Evolutionary conservation across 2,888 invertebrate species (phyloP).

Genomic region (Petrolisthes manimaculis): DNA sequence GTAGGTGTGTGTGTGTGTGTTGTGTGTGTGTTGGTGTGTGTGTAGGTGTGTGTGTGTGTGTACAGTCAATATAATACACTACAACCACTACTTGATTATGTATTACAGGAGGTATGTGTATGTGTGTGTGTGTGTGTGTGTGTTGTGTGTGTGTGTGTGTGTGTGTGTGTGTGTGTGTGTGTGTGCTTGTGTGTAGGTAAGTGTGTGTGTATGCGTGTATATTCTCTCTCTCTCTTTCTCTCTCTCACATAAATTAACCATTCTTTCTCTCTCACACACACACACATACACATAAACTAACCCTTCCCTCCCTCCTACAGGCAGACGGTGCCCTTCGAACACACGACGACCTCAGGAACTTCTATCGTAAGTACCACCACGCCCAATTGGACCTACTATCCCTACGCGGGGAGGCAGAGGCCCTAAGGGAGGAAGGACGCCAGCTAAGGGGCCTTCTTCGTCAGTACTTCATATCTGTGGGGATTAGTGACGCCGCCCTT

Average conservation of each 20-base stretch:
- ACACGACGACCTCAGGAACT: slow-evolving; percentile 52
- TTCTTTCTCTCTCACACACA: no score
- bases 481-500: slow-evolving; percentile 48
- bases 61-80: not conserved
- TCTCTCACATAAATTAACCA: not conserved
- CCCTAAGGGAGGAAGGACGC: slow-evolving; percentile 34
- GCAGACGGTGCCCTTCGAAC: slow-evolving; percentile 48
- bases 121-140: no score
- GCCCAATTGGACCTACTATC: slow-evolving; percentile 48
- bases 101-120: slow-evolving; percentile 30
- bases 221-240: no score
- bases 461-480: slow-evolving; percentile 44
- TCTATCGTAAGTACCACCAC: slow-evolving; percentile 56
- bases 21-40: no score
- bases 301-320: slow-evolving; percentile 2
- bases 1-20: no score
- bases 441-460: slow-evolving; percentile 27
- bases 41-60: not conserved
- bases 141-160: no score
- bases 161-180: no score
- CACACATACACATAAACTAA: not conserved
- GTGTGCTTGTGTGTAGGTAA: no score
- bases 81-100: slow-evolving; percentile 29
- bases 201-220: no score
- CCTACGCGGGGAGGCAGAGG: slow-evolving; percentile 37